Evolutionary conservation across 1,140 invertebrate genomes (phyloP).

Genomic region (Microvelia longipes): DNA sequence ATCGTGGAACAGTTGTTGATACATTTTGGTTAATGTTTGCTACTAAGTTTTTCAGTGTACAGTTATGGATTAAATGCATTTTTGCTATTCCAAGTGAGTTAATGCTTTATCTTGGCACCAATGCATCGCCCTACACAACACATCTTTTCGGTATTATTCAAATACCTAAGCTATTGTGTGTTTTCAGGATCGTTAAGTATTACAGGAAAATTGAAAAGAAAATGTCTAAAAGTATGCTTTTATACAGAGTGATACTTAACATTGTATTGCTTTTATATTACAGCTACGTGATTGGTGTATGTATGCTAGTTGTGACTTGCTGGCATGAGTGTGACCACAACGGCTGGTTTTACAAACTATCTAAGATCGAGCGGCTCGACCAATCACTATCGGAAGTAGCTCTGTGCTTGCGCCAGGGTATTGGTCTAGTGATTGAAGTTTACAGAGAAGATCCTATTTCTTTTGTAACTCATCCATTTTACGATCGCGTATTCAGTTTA

Average conservation of each 20-base stretch:
- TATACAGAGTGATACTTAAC: too few species aligned
- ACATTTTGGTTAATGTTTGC: neutral
- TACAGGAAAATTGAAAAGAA: too few species aligned
- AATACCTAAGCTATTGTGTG: too few species aligned
- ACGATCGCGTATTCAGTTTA: neutral
- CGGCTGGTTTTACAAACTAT: neutral
- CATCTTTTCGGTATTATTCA: too few species aligned
- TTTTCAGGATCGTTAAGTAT: too few species aligned
- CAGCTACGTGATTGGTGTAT: neutral
- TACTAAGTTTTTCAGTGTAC: neutral
- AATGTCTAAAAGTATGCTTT: too few species aligned
- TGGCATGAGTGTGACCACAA: neutral
- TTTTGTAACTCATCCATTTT: neutral
- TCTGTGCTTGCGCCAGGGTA: neutral
- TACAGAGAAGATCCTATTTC: neutral
- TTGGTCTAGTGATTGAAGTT: neutral
- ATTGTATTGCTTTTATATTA: neutral
- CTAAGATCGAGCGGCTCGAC: neutral
- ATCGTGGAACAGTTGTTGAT: neutral
- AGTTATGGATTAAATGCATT: neutral
- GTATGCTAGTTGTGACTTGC: neutral
- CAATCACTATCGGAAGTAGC: neutral
- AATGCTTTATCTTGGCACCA: too few species aligned
- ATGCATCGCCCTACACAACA: too few species aligned
- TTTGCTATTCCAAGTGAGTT: too few species aligned